Evolutionary conservation across 1,140 invertebrate genomes (phyloP), one percentile per base, ranked within the genome.

Genomic region (Eumaeus atala): DNA sequence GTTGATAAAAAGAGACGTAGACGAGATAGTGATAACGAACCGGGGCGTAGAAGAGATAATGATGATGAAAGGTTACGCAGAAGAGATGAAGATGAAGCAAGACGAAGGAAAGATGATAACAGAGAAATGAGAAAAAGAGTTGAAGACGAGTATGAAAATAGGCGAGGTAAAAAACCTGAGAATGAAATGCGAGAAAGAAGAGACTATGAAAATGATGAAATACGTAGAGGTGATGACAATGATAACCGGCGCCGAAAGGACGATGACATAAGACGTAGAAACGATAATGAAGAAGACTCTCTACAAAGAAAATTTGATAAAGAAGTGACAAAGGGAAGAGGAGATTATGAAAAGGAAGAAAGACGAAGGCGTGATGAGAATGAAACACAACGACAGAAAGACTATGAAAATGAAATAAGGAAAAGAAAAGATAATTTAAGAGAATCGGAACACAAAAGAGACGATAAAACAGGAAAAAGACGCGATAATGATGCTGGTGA

Each of bases 11-110:
- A 49, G 10, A 42, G 60, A 37, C 18, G 48, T 38, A 44, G 33
- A 48, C 34, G 12, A 33, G n/a, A 57, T 44, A 58, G 10, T 35
- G 49, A 62, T 35, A 34, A 44, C 0, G 42, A 48, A 50, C 38
- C 48, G 8, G 28, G 38, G 7, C 37, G 14, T 28, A 21, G 21
- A 38, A 40, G 44, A 10, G 49, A 51, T 16, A 38, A 28, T 10
- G 28, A 58, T 18, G 52, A 59, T 37, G 40, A 56, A 16, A 58
- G 54, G 33, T 18, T 56, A 16, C 50, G 44, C 38, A 56, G 38
- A 18, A 49, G 17, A 59, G 50, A 54, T 34, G 42, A 54, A 35
- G 50, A 14, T 12, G 51, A 37, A 61, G 18, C 34, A 35, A 49
- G 11, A 51, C 28, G 37, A 47, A 14, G 21, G 56, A 35, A 2